Evolutionary conservation across 1,140 invertebrate species (phyloP), one percentile per base, ranked within the genome.

Genomic region (Bombyx mori): DNA sequence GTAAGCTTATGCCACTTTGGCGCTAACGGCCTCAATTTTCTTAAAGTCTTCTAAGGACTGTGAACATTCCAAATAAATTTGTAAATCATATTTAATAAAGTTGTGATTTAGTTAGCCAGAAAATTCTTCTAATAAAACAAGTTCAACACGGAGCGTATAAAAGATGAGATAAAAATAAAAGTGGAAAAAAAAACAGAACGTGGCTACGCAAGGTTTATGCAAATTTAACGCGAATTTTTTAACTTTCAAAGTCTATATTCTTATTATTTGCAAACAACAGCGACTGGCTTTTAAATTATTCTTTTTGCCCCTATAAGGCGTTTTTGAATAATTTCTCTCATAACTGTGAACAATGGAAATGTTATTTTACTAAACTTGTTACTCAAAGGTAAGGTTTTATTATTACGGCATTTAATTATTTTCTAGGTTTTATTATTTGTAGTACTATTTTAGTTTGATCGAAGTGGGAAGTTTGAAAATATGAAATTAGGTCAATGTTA

Each of bases 191-290:
- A 73, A 72, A 71, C 58, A 71, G 69, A 66, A 72, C 65, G 66
- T 64, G 54, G 61, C 62, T 65, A 56, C 60, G 62, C 57, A 65
- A 72, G 74, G 71, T 79, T 84, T 85, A 85, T 81, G 82, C 65
- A 79, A 85, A 85, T 85, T 78, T 80, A 62, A 77, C 69, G 74
- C 66, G 63, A 73, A 71, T 65, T 77, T 81, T 81, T 76, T 70
- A 77, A 80, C 68, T 82, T 77, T 60, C 67, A 64, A 59, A 75
- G 63, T 71, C 67, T 80, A 66, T 72, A 73, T 77, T 79, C 67
- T 80, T 82, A 73, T 79, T 82, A 79, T 79, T 79, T 79, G 68
- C 66, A 75, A 85, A 82, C 26, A 35, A 35, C 71, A 62, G 65
- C 57, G 56, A 61, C 50, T 54, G 52, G 55, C 50, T 58, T 57